Evolutionary conservation across 2,797 vertebrate species (phyloP), one percentile per base, ranked within the genome.

Genomic region (Mormyrus proboscirostris): DNA sequence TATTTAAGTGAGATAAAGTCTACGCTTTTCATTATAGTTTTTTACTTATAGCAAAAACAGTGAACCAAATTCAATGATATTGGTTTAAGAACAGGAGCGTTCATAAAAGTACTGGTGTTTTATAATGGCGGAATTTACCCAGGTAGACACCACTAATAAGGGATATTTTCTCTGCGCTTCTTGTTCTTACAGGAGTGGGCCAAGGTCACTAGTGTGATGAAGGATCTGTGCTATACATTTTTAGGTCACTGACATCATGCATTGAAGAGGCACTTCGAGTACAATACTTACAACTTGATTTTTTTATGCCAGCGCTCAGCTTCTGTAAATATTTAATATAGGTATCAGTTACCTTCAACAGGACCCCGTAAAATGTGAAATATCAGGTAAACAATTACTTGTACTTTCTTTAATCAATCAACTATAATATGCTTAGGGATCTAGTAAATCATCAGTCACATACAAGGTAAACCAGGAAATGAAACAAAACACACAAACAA

Each of bases 281-380:
- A 44, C 33, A 79, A 38, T 41, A 79, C 33, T 79, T 44, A 79
- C 73, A 19, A 38, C 73, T 79, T 79, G 69, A 76, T 73, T 44
- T 79, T 38, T 79, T 19, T 41, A 79, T 14, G 33, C 33, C 33
- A 79, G 38, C 44, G 73, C 10, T 79, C 38, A 79, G 73, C 16
- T 79, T 69, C 65, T 69, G 65, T 79, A 79, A 79, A 79, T 79
- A 79, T 79, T 79, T 79, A 44, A 38, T 79, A 44, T n/a, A 79
- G 33, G 44, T 79, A 41, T 79, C 10, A 19, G 73, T 79, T 44
- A 79, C 33, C 73, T 79, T 79, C 38, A 44, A 38, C 73, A 44
- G 8, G 4, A 44, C 38, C 65, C 55, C 10, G 1, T 14, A 33
- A 33, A 69, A 69, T 33, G 29, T 33, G 65, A 69, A 69, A 69